Evolutionary conservation across 2,113 vertebrate genomes (phyloP), one percentile per base, ranked within the genome.

Genomic region (Neogobius melanostomus): DNA sequence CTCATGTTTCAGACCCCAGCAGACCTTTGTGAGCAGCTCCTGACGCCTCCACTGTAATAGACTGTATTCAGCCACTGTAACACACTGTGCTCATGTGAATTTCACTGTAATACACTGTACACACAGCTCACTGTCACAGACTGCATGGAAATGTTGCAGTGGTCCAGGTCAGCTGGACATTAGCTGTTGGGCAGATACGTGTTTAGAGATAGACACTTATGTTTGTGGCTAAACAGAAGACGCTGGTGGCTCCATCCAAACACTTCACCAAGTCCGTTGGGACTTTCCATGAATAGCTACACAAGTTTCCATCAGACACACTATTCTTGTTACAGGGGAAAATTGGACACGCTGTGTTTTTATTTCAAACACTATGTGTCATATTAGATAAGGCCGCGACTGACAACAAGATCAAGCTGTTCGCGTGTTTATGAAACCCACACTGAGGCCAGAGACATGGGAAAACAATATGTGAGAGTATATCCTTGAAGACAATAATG

Each of bases 1-100:
- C 89, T 93, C 85, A 76, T 59, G 80, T 94, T 95, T 93, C 90
- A 71, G 81, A 90, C 77, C 82, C 84, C 71, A 75, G 68, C 71
- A 69, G 83, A 85, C 51, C 76, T 77, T 54, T 46, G 70, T 28
- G 63, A 36, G 50, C 82, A 74, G 60, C 77, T 74, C 73, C 67
- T 64, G 28, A 67, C 60, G 64, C 66, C 53, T 42, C 57, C 68
- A 79, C 53, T 50, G 53, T 11, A 11, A 28, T 11, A 5, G 9
- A 21, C 16, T 54, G 53, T 21, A 10, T n/a, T n/a, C n/a, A n/a
- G n/a, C 57, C 68, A 79, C 53, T 50, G 53, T 11, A 28, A 9
- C 11, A 28, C 9, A 54, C 17, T 56, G 11, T 50, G 11, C 17
- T 10, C 17, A 11, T 15, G 3, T 50, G 49, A 14, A 6, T 11